These are phyloP conservation scores for Falco rusticolus DNA, from an alignment of 2,797 vertebrate genomes.

Conservation along the genomic window DNA sequence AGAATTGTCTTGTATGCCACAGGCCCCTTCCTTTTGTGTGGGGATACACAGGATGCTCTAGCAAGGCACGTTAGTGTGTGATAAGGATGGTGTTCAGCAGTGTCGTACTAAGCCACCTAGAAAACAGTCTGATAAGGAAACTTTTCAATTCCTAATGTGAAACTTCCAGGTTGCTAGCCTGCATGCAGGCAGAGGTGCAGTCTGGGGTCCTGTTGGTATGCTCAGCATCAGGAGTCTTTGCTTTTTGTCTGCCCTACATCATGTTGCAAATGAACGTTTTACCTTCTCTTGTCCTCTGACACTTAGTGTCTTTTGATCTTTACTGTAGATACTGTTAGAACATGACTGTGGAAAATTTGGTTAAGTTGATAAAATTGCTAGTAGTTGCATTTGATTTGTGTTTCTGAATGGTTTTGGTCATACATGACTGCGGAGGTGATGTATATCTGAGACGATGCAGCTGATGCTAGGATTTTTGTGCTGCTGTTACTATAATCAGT, in stretches of 20 bases:
- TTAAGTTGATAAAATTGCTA: background rate
- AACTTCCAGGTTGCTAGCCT: background rate
- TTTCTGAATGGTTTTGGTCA: background rate
- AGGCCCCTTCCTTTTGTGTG: background rate
- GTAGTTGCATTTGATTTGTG: background rate
- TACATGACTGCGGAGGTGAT: rapidly evolving
- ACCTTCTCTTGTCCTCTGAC: background rate
- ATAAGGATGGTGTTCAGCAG: background rate
- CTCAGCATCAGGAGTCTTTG: background rate
- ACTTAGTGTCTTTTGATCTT: background rate
- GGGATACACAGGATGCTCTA: background rate
- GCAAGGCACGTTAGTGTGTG: background rate
- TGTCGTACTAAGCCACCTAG: background rate
- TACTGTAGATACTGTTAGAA: background rate
- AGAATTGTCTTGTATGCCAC: background rate
- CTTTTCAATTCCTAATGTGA: background rate
- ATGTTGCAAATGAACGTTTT: background rate
- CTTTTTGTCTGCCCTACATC: background rate
- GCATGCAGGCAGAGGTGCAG: background rate
- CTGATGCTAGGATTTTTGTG: background rate
- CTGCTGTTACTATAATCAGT: background rate
- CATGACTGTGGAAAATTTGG: background rate
- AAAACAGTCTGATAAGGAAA: background rate
- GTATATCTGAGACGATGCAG: background rate
- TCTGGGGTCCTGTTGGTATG: background rate